Conservation (phyloP, 53 echinoderm and acorn worm species). For the Holothuria scabra region DNA sequence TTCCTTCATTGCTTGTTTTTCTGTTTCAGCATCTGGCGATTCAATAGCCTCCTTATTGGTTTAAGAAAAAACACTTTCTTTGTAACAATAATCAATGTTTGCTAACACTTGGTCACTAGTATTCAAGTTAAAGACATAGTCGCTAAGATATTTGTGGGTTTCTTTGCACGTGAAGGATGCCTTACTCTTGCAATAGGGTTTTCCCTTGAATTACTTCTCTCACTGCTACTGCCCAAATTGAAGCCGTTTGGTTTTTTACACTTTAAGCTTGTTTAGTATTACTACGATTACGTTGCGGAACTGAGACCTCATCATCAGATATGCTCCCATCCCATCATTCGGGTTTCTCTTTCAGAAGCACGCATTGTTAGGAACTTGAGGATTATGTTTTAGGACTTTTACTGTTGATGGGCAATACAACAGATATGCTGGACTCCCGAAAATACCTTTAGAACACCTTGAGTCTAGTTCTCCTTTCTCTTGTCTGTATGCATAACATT, state of each 20-base stretch:
- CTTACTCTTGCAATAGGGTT: not conserved
- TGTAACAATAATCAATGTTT: conserved; percentile 2
- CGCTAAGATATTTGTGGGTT: not conserved
- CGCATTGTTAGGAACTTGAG: not conserved
- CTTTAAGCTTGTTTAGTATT: not conserved
- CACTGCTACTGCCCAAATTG: too few relatives aligned
- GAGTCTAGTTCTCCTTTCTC: too few relatives aligned
- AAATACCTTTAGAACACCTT: conserved; percentile 17
- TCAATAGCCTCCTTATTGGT: conserved; percentile 14
- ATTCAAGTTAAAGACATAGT: not conserved
- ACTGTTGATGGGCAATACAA: not conserved
- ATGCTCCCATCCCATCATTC: not conserved
- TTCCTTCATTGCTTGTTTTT: not conserved
- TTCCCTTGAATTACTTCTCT: too few relatives aligned
- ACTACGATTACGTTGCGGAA: not conserved
- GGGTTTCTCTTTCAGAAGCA: conserved; percentile 4
- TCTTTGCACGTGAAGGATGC: not conserved
- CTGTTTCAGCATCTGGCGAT: not conserved
- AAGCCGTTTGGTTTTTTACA: not conserved
- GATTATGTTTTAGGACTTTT: not conserved
- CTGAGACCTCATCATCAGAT: not conserved
- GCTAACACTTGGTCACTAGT: not conserved
- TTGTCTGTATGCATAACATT: conserved; percentile 4
- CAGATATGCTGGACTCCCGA: conserved; percentile 1
- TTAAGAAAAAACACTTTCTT: not conserved